These are phyloP conservation scores for Cotesia typhae DNA, from an alignment of 1,140 invertebrate genomes.

Conservation along the genomic window DNA sequence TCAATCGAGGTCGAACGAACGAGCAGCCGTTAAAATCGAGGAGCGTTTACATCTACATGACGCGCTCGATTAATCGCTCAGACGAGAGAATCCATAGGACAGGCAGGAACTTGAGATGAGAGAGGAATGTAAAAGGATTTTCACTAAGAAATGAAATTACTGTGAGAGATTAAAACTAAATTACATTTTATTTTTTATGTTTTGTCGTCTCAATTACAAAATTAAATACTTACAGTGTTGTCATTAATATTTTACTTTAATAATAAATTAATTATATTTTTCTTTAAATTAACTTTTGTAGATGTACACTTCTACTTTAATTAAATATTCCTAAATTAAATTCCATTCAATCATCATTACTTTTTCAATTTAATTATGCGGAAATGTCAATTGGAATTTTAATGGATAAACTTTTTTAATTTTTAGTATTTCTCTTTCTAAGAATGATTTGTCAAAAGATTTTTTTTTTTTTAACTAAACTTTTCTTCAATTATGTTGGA, in stretches of 20 bases:
- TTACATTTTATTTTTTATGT: slow-evolving; percentile 15
- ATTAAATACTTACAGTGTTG: background rate
- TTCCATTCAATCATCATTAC: too few relatives aligned
- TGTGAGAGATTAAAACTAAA: slow-evolving; percentile 22
- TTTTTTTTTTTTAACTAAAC: too few relatives aligned
- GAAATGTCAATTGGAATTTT: too few relatives aligned
- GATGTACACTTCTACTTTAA: too few relatives aligned
- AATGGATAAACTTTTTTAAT: too few relatives aligned
- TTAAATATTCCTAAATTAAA: too few relatives aligned
- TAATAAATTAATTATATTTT: background rate
- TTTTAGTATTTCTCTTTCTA: too few relatives aligned
- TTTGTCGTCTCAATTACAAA: slow-evolving; percentile 3
- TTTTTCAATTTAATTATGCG: too few relatives aligned
- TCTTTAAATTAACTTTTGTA: too few relatives aligned
- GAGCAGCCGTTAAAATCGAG: slow-evolving; percentile 32
- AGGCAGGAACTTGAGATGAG: slow-evolving; percentile 1
- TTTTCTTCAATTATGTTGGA: too few relatives aligned
- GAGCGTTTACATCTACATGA: slow-evolving; percentile 35
- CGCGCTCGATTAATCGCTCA: slow-evolving; percentile 36
- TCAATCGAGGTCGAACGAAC: slow-evolving; percentile 36
- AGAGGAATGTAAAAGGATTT: slow-evolving; percentile 14
- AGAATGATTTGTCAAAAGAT: too few relatives aligned
- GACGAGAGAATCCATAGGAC: slow-evolving; percentile 19
- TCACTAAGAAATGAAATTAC: slow-evolving; percentile 20
- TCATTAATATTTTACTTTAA: background rate